phyloP scores from a whole-genome alignment of 2,888 invertebrate species.

The Diploptera punctata region DNA sequence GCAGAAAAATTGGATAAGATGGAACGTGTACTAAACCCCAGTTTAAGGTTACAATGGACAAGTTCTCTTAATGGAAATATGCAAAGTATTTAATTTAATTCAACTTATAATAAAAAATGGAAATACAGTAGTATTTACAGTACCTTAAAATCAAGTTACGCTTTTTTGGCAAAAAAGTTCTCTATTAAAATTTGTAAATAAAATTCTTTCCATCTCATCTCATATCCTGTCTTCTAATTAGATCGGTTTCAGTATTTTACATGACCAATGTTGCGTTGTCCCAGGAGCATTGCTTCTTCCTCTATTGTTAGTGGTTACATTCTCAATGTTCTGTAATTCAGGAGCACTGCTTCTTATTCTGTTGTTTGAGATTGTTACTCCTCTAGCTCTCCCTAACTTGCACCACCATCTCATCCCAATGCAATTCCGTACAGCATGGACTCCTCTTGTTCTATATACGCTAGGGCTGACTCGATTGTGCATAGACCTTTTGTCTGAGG shows the following conservation, averaged over 20 bases:
- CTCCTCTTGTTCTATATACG: background rate
- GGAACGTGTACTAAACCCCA: background rate
- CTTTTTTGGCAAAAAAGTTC: background rate
- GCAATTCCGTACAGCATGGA: background rate
- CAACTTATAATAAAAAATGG: background rate
- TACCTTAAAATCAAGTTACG: background rate
- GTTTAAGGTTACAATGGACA: background rate
- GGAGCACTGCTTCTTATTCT: too few relatives aligned
- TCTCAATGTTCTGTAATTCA: too few relatives aligned
- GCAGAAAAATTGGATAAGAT: background rate
- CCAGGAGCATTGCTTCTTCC: too few relatives aligned
- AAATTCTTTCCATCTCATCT: too few relatives aligned
- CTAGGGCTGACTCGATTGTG: background rate
- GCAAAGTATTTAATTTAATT: background rate
- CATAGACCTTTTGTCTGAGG: background rate
- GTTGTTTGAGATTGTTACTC: too few relatives aligned
- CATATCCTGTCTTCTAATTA: too few relatives aligned
- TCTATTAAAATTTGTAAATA: too few relatives aligned
- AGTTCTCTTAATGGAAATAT: background rate
- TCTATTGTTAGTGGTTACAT: too few relatives aligned
- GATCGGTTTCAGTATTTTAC: too few relatives aligned
- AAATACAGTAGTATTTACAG: too few relatives aligned
- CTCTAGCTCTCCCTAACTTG: background rate
- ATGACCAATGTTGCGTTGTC: too few relatives aligned
- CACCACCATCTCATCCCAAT: background rate